Conservation (phyloP, 2,888 invertebrate genomes). For the Mycogona germanica region DNA sequence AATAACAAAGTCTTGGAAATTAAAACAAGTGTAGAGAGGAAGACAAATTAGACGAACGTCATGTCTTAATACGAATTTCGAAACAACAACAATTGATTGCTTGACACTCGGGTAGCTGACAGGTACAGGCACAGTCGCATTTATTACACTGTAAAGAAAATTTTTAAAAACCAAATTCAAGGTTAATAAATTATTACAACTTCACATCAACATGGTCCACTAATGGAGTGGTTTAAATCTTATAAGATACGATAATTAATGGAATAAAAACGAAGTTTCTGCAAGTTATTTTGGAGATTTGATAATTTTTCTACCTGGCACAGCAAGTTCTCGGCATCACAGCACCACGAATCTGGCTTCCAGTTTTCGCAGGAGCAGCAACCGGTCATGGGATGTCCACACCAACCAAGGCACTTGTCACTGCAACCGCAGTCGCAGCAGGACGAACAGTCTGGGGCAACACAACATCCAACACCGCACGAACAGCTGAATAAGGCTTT, state of each 20-base stretch:
- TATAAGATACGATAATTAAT: not conserved
- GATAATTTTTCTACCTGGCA: conserved; percentile 1
- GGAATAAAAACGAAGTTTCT: not conserved
- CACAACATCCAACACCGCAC: not conserved
- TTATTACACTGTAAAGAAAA: conserved; percentile 7
- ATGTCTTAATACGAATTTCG: conserved; percentile 5
- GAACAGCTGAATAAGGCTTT: not conserved
- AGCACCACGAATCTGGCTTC: not conserved
- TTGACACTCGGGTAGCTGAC: conserved; percentile 11
- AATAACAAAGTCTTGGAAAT: no score
- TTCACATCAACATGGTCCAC: not conserved
- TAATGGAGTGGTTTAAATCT: not conserved
- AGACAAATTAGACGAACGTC: no score
- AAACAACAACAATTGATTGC: conserved; percentile 16
- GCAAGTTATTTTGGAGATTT: not conserved
- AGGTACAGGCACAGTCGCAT: conserved; percentile 9
- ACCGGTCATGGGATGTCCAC: no score
- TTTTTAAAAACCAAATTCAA: not conserved
- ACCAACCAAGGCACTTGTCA: no score
- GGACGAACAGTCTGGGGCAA: not conserved
- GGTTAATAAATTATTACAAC: not conserved
- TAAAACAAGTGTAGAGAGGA: no score
- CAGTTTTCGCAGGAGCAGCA: no score
- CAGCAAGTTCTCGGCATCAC: not conserved
- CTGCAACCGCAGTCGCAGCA: no score